Conservation (phyloP, 2,888 invertebrate genomes). For the Uropetala carovei region DNA sequence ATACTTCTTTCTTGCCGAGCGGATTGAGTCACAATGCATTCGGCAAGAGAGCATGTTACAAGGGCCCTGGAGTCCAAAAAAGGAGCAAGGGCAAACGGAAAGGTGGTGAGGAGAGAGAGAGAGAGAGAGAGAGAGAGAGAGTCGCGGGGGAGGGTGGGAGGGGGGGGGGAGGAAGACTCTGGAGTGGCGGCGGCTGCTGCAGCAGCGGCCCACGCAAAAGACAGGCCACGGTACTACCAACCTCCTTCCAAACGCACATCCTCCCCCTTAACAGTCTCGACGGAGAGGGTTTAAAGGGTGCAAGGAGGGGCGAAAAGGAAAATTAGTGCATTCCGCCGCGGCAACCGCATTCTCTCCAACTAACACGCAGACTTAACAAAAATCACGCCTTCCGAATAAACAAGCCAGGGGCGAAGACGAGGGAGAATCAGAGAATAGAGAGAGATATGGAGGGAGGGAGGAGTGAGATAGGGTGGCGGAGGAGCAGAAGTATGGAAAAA, state of each 20-base stretch:
- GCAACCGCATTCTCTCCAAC: conserved; percentile 17
- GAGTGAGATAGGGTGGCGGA: no score
- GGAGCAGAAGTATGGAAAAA: background rate
- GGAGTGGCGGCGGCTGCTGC: background rate
- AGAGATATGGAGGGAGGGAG: no score
- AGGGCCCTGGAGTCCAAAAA: no score
- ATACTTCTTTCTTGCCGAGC: no score
- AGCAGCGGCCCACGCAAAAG: no score
- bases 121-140: background rate
- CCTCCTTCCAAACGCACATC: no score
- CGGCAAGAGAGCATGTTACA: no score
- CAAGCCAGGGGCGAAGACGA: conserved; percentile 51
- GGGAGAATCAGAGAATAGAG: background rate
- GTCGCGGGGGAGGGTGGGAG: background rate
- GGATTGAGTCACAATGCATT: no score
- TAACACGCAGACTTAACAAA: conserved; percentile 54
- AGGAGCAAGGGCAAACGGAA: no score
- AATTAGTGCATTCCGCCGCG: conserved; percentile 14
- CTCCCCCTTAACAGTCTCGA: no score
- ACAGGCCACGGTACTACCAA: no score
- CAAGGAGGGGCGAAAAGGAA: background rate
- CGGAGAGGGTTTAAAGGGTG: background rate
- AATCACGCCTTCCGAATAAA: conserved; percentile 59
- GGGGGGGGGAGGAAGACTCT: background rate
- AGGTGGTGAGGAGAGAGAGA: background rate